phyloP scores from a whole-genome alignment of 2,797 vertebrate species.

The Pristis pectinata region DNA sequence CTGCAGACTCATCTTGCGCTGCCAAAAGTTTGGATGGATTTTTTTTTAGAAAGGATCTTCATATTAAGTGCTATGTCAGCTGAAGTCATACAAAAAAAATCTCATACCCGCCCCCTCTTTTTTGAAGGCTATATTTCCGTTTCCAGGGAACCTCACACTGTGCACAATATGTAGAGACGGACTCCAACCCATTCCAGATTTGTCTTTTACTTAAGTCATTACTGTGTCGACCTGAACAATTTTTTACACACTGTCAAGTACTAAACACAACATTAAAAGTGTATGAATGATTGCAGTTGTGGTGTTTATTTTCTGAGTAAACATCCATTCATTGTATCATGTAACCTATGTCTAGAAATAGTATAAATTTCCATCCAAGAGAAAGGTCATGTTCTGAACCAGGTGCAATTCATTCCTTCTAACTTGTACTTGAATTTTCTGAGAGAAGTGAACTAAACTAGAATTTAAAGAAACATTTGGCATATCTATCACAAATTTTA shows the following conservation, averaged over 20 bases:
- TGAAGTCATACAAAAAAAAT: not conserved
- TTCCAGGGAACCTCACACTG: not conserved
- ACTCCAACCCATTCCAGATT: not conserved
- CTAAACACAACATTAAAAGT: not conserved
- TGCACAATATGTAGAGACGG: not conserved
- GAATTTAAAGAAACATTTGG: not conserved
- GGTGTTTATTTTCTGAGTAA: not conserved
- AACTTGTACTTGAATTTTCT: not conserved
- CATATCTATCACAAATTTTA: not conserved
- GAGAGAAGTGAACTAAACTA: not conserved
- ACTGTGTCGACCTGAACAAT: not conserved
- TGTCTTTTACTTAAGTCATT: not conserved
- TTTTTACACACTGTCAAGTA: not conserved
- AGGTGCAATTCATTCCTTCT: not conserved
- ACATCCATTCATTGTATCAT: not conserved
- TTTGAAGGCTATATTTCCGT: not conserved
- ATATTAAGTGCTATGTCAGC: constrained; percentile 1
- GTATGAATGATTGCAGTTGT: not conserved
- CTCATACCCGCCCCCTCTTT: too few relatives aligned
- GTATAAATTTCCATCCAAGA: not conserved
- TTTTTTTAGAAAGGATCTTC: not conserved
- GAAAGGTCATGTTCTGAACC: not conserved
- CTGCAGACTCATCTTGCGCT: not conserved
- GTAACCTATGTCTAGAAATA: not conserved
- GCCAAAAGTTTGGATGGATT: not conserved